Evolutionary conservation across 2,888 invertebrate species (phyloP).

Genomic region (Hydraecia micacea): DNA sequence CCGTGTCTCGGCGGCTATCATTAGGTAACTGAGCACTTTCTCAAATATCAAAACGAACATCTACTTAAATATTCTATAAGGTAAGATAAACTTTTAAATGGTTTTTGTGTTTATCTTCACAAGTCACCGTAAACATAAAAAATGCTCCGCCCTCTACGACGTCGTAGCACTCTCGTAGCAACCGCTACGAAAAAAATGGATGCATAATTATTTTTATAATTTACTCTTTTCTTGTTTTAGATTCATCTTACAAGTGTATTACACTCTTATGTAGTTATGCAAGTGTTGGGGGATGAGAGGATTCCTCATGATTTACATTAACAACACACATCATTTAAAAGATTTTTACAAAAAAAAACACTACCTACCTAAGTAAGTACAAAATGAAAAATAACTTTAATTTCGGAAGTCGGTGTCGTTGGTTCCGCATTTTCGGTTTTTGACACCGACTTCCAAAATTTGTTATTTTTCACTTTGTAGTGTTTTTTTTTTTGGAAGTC

Average conservation of each 20-base stretch:
- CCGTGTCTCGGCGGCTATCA: neutral
- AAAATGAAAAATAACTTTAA: too few relatives aligned
- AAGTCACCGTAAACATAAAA: neutral
- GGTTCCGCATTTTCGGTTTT: too few relatives aligned
- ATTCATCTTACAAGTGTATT: neutral
- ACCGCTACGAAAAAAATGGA: conserved; percentile 2
- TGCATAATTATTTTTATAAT: neutral
- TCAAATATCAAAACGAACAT: neutral
- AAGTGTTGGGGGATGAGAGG: neutral
- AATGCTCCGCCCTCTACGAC: neutral
- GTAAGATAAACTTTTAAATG: neutral
- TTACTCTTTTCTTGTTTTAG: neutral
- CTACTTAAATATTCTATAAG: neutral
- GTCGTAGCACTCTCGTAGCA: conserved; percentile 18
- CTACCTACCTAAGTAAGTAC: too few relatives aligned
- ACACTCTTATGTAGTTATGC: neutral
- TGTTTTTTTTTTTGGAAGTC: too few relatives aligned
- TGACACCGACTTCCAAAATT: too few relatives aligned
- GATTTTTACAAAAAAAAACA: too few relatives aligned
- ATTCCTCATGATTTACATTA: neutral
- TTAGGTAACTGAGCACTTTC: neutral
- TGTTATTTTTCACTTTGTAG: too few relatives aligned
- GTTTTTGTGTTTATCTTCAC: neutral
- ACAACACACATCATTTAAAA: neutral
- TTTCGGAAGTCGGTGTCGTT: too few relatives aligned